Base-by-base conservation (phyloP, 2,888 invertebrate species). In the Hydroisotoma schaefferi region DNA sequence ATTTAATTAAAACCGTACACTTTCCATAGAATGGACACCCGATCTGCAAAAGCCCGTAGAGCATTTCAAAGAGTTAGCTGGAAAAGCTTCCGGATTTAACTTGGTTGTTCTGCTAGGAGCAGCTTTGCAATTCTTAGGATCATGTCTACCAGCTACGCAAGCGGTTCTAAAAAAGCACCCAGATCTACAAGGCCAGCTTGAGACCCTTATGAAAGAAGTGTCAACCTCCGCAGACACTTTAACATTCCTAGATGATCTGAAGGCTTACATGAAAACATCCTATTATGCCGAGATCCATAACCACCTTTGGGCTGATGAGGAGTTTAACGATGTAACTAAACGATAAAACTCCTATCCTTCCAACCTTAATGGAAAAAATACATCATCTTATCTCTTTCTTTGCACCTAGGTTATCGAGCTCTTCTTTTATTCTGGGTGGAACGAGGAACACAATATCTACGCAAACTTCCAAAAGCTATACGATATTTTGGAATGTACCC, bases 291-390 rank as follows among this genome's bases (percentile, higher is more conserved):
- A 20, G n/a, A 52, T 61, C 28, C 60, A 61, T 26, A 20, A 52
- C 1, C 53, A 56, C 15, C 3, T 61, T 15, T 61, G 60, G 60
- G 26, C 2, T 18, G 8, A 56, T 28, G 26, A 1, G 20, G 60
- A 52, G 29, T 52, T 49, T 12, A 4, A 18, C n/a, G 52, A 56
- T 20, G 60, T 61, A 37, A 60, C 55, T 33, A 20, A 5, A 46
- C 20, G 26, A 18, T 22, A 28, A 33, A 8, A 12, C 6, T 33
- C 25, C 25, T n/a, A 51, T 33, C 20, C n/a, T 3, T 48, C 26
- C 5, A 48, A 48, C 2, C 5, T 48, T 46, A 10, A 46, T 8
- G n/a, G n/a, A n/a, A n/a, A 33, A 15, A 33, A 33, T 10, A 10
- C 8, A 33, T 33, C 33, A 33, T 33, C 15, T 33, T 10, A 40